These are phyloP conservation scores for Aethina tumida DNA, from an alignment of 1,140 invertebrate species.

Conservation along the genomic window DNA sequence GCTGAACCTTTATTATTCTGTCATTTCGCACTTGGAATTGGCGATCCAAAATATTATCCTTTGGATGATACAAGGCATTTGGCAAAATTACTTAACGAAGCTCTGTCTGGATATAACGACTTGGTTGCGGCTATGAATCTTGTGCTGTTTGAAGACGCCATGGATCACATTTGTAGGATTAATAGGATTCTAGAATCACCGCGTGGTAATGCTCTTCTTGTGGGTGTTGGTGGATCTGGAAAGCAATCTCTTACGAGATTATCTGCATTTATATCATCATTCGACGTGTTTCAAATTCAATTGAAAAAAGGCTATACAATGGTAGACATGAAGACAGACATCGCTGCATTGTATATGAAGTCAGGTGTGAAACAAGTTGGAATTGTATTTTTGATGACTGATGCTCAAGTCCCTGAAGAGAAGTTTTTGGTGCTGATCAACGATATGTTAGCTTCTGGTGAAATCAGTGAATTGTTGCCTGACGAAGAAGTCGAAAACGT, in stretches of 20 bases:
- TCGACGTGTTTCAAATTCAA: conserved; percentile 89
- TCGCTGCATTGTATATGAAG: conserved; percentile 77
- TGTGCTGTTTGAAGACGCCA: conserved; percentile 92
- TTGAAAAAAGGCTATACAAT: conserved; percentile 81
- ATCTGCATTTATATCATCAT: conserved; percentile 76
- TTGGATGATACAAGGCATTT: conserved; percentile 64
- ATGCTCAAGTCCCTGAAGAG: conserved; percentile 86
- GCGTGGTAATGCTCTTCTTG: conserved; percentile 81
- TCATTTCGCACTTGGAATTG: conserved; percentile 84
- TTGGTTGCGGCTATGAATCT: conserved; percentile 85
- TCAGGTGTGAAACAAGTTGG: conserved; percentile 80
- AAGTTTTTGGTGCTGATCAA: conserved; percentile 87
- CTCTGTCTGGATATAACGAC: conserved; percentile 75
- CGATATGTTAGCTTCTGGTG: conserved; percentile 87
- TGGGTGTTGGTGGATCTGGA: conserved; percentile 90
- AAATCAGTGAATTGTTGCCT: conserved; percentile 81
- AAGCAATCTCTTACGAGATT: conserved; percentile 85
- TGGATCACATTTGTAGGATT: conserved; percentile 84
- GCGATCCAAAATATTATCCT: conserved; percentile 84
- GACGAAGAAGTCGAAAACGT: conserved; percentile 90
- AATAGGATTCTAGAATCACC: conserved; percentile 87
- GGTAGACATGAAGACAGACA: conserved; percentile 71
- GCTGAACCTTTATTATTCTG: conserved; percentile 72
- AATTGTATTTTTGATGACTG: conserved; percentile 86
- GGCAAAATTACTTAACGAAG: conserved; percentile 67